Conservation (phyloP, 2,113 vertebrate genomes). For the Mus spicilegus region DNA sequence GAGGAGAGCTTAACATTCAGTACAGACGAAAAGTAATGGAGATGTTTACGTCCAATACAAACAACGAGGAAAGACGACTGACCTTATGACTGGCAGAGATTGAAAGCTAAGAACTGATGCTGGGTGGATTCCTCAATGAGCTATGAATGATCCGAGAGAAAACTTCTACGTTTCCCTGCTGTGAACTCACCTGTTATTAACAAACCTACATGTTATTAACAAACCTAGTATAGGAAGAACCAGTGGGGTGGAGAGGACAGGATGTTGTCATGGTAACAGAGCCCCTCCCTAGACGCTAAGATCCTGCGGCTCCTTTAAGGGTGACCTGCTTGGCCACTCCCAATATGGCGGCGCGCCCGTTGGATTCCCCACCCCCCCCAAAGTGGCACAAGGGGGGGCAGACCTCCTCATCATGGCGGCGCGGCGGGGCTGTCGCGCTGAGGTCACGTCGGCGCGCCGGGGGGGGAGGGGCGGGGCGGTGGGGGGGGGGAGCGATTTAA, state of each 20-base stretch:
- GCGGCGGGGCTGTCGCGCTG: conserved; percentile 81
- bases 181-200: conserved; percentile 10
- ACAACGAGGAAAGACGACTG: not conserved
- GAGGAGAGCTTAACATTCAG: not conserved
- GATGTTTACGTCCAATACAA: not conserved
- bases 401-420: conserved; percentile 83
- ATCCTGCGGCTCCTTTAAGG: conserved; percentile 70
- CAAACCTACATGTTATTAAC: not conserved
- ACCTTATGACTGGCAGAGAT: not conserved
- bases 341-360: conserved; percentile 81
- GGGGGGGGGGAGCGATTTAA: conserved; percentile 83
- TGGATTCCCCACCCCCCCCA: not conserved
- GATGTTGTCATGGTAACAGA: conserved; percentile 69
- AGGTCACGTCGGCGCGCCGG: conserved; percentile 80
- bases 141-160: not conserved
- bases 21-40: not conserved
- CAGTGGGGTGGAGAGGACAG: conserved; percentile 8
- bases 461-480: conserved; percentile 76
- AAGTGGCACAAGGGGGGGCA: not conserved
- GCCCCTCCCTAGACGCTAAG: conserved; percentile 26
- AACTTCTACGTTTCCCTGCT: conserved; percentile 18
- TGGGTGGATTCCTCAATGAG: not conserved
- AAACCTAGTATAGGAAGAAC: conserved; percentile 2
- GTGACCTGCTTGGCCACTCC: conserved; percentile 74
- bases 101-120: not conserved